These are phyloP conservation scores for Verasper variegatus DNA, from an alignment of 2,113 vertebrate species.

Conservation along the genomic window DNA sequence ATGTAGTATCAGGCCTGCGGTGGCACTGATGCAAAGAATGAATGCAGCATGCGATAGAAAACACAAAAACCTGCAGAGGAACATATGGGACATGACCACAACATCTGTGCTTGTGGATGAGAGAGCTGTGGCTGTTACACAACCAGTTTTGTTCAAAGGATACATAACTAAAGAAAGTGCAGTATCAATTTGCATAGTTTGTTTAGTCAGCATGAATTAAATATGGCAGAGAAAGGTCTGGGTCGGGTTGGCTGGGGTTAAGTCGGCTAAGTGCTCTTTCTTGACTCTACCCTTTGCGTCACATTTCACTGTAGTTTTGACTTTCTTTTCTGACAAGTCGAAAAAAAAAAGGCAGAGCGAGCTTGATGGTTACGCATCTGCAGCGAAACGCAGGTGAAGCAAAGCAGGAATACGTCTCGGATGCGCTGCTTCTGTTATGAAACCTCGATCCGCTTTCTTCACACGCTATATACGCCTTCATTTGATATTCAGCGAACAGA, in stretches of 20 bases:
- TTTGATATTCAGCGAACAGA: slow-evolving; percentile 11
- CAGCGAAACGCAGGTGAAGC: slow-evolving; percentile 23
- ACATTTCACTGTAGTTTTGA: slow-evolving; percentile 36
- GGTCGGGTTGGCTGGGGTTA: neutral
- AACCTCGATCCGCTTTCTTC: slow-evolving; percentile 13
- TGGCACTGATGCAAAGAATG: neutral
- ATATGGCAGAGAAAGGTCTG: slow-evolving; percentile 21
- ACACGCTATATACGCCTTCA: neutral
- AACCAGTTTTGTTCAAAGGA: slow-evolving; percentile 22
- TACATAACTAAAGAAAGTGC: neutral
- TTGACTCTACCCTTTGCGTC: slow-evolving; percentile 41
- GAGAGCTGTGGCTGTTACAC: slow-evolving; percentile 29
- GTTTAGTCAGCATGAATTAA: slow-evolving; percentile 50
- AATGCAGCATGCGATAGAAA: neutral
- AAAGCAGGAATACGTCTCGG: slow-evolving; percentile 15
- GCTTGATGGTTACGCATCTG: slow-evolving; percentile 30
- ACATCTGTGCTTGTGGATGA: slow-evolving; percentile 14
- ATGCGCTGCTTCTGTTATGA: slow-evolving; percentile 23
- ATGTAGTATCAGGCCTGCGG: neutral
- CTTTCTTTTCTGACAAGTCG: slow-evolving; percentile 28
- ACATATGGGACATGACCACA: slow-evolving; percentile 13
- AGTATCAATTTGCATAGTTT: slow-evolving; percentile 16
- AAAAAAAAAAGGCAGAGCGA: slow-evolving; percentile 26
- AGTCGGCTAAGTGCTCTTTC: slow-evolving; percentile 21
- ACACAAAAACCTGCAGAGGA: slow-evolving; percentile 8